A percentile compares a stretch with the other conserved stretches of the same genome.
Evolutionary conservation across 2,113 vertebrate genomes (phyloP).

Genomic region (Typhlomys cinereus): DNA sequence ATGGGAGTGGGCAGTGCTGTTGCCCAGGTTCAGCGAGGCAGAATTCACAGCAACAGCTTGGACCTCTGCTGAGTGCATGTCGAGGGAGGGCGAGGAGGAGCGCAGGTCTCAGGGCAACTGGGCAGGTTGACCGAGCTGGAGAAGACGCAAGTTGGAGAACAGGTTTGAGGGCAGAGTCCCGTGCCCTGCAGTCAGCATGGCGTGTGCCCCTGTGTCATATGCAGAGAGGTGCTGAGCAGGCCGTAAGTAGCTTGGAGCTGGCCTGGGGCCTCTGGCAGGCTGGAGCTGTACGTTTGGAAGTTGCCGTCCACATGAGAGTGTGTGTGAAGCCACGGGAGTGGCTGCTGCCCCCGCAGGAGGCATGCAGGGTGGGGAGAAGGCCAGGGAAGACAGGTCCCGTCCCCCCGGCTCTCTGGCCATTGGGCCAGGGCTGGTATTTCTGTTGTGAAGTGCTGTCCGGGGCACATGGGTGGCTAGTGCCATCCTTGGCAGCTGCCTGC

Average conservation of each 20-base stretch:
- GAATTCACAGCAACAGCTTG: background rate
- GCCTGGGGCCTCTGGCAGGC: background rate
- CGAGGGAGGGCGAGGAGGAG: too few relatives aligned
- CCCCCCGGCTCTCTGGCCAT: background rate
- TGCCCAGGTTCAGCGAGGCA: background rate
- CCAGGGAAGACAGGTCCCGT: background rate
- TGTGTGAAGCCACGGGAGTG: fast-evolving
- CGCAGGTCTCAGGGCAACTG: conserved; percentile 23
- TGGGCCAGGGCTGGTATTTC: background rate
- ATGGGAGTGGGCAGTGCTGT: background rate
- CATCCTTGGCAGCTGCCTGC: background rate
- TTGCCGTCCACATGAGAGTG: background rate
- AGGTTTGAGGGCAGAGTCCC: background rate
- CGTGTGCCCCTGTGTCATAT: background rate
- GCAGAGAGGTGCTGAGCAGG: background rate
- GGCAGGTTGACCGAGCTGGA: background rate
- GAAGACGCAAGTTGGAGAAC: background rate
- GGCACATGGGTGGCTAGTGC: background rate
- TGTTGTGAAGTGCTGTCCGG: background rate
- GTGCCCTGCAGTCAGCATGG: background rate
- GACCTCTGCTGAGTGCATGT: background rate
- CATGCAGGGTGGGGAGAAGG: background rate
- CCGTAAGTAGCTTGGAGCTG: background rate
- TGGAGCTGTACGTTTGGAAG: background rate
- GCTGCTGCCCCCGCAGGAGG: background rate